Evolutionary conservation across 2,797 vertebrate genomes (phyloP).

Genomic region (Diplodus sargus): DNA sequence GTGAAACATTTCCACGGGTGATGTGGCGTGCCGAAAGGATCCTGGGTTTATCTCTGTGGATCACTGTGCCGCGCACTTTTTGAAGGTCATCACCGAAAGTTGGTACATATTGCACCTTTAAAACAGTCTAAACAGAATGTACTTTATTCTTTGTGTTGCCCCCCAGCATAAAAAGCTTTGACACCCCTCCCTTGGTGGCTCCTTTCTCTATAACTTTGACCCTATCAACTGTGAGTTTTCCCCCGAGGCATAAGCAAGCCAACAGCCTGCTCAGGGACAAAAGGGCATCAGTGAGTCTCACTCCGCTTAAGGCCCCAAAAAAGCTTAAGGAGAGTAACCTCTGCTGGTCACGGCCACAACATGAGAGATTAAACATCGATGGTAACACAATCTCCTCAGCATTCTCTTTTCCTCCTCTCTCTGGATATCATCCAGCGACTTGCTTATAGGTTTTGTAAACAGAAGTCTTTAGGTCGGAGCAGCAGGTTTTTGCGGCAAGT

Average conservation of each 20-base stretch:
- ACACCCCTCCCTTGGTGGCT: background rate
- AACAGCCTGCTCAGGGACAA: background rate
- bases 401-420: background rate
- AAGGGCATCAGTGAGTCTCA: background rate
- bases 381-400: background rate
- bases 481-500: background rate
- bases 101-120: too few species aligned
- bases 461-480: slow-evolving; percentile 1
- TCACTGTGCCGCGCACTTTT: too few species aligned
- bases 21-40: background rate
- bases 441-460: slow-evolving; percentile 9
- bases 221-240: background rate
- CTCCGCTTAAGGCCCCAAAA: slow-evolving; percentile 7
- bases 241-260: background rate
- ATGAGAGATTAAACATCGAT: background rate
- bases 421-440: background rate
- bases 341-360: background rate
- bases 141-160: background rate
- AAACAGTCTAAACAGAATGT: too few species aligned
- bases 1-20: background rate
- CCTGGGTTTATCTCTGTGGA: background rate
- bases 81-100: too few species aligned
- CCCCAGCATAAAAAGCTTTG: background rate
- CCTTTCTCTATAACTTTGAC: background rate
- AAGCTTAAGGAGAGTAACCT: background rate